Conservation (phyloP, 2,113 vertebrate species). For the Phylloscopus trochiloides region DNA sequence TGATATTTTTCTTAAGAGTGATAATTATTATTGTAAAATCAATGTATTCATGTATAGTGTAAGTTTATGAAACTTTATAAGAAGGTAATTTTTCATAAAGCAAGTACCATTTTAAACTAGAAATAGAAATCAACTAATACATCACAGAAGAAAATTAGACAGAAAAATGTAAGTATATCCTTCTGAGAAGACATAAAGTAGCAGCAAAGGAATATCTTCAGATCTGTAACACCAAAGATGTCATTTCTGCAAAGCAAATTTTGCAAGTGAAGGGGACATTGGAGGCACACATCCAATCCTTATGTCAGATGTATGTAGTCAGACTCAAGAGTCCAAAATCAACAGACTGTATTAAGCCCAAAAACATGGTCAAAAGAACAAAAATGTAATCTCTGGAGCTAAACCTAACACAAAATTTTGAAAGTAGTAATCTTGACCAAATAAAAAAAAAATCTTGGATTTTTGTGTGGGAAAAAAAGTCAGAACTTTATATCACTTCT, state of each 20-base stretch:
- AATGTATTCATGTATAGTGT: not conserved
- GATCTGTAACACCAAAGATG: not conserved
- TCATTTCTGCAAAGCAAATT: conserved; percentile 10
- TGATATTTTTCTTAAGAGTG: not conserved
- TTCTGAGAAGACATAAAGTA: not conserved
- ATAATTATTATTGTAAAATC: not conserved
- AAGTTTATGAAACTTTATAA: not conserved
- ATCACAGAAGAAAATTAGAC: not conserved
- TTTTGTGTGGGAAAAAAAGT: not conserved
- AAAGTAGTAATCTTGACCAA: not conserved
- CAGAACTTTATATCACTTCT: not conserved
- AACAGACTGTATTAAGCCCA: not conserved
- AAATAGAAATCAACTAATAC: not conserved
- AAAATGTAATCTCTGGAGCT: not conserved
- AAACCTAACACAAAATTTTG: not conserved
- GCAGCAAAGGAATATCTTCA: not conserved
- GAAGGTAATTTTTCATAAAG: not conserved
- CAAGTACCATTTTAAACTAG: not conserved
- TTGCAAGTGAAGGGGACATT: conserved; percentile 15
- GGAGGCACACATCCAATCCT: not conserved
- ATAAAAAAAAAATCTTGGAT: not conserved
- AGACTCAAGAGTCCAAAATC: not conserved
- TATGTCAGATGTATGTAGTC: not conserved
- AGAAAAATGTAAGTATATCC: not conserved
- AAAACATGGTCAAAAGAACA: not conserved